phyloP scores from a whole-genome alignment of 23 tunicate genomes.

The Phallusia fumigata region DNA sequence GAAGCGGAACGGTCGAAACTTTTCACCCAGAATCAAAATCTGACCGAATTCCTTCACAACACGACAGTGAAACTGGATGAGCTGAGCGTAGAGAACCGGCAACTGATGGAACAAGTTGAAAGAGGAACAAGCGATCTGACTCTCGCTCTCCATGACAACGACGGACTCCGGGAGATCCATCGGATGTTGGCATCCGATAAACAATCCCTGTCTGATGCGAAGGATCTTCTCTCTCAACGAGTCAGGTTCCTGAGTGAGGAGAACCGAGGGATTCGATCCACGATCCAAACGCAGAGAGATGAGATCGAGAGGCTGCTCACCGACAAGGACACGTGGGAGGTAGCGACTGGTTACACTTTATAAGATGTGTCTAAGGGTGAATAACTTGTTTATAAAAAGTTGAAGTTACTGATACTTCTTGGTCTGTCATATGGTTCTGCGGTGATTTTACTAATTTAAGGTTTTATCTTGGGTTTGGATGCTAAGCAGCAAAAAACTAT shows the following conservation, averaged over 20 bases:
- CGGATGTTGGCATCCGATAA: not conserved
- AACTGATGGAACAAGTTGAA: not conserved
- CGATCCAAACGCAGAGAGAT: not conserved
- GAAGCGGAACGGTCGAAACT: not conserved
- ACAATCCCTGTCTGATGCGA: not conserved
- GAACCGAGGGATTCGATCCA: not conserved
- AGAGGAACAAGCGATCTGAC: not conserved
- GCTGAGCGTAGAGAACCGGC: not conserved
- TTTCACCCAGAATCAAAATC: not conserved
- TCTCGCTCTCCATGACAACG: not conserved
- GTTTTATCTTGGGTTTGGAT: no score
- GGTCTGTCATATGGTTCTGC: no score
- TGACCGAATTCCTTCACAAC: not conserved
- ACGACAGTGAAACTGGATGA: not conserved
- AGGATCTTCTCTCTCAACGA: not conserved
- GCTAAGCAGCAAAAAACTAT: no score
- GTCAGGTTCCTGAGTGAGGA: not conserved
- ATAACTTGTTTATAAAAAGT: no score
- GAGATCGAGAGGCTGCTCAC: not conserved
- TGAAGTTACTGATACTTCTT: no score
- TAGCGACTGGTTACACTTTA: not conserved
- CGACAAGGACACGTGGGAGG: slow-evolving; percentile 2
- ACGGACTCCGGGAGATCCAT: not conserved
- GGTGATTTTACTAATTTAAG: no score
- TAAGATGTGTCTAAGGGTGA: no score